Evolutionary conservation across 2,888 invertebrate genomes (phyloP).

Genomic region (Chrysolina americana): DNA sequence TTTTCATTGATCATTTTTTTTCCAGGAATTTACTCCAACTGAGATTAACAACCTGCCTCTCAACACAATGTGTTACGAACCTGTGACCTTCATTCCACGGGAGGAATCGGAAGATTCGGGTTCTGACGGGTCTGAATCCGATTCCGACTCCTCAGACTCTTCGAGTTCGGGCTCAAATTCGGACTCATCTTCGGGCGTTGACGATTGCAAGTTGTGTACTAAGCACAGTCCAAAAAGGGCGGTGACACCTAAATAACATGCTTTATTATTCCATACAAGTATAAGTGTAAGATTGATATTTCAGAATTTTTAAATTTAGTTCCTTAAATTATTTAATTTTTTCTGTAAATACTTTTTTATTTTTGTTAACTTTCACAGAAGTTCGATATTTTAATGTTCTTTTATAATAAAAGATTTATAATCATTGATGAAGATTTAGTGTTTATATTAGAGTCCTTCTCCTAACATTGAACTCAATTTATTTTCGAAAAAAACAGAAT

Average conservation of each 20-base stretch:
- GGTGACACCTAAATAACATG: conserved; percentile 10
- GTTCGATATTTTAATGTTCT: conserved; percentile 30
- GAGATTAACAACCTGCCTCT: conserved; percentile 94
- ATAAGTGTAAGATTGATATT: conserved; percentile 21
- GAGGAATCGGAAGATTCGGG: conserved; percentile 72
- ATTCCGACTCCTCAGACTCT: conserved; percentile 71
- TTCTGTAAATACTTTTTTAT: conserved; percentile 37
- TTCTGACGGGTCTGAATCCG: conserved; percentile 71
- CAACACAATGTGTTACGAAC: conserved; percentile 87
- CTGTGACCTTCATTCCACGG: conserved; percentile 71
- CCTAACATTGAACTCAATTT: too few relatives aligned
- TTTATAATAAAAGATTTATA: conserved; percentile 38
- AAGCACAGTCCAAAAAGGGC: conserved; percentile 48
- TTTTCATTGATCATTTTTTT: conserved; percentile 38
- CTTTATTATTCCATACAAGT: conserved; percentile 8
- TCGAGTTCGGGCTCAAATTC: conserved; percentile 65
- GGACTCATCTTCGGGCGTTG: conserved; percentile 51
- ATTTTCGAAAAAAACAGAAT: too few relatives aligned
- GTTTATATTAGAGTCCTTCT: background rate
- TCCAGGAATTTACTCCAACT: conserved; percentile 78
- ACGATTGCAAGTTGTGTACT: conserved; percentile 54
- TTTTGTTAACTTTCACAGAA: conserved; percentile 31
- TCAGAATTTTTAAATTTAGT: conserved; percentile 5
- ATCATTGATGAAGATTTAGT: background rate
- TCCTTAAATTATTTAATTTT: conserved; percentile 33